phyloP scores from a whole-genome alignment of 1,140 invertebrate species.

The Bombus waltoni region DNA sequence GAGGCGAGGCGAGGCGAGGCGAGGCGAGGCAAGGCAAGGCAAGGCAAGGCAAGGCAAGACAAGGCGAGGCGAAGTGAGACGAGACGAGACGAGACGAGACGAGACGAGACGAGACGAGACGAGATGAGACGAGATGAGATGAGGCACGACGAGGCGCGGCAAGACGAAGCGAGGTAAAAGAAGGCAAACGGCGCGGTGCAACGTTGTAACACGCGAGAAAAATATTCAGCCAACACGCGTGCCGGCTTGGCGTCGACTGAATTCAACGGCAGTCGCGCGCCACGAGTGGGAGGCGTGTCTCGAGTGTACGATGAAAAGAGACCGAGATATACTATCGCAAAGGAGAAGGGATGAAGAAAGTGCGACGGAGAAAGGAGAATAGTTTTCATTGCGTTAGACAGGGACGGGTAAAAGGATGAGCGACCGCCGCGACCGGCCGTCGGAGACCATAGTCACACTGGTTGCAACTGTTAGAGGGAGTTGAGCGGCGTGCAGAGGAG shows the following conservation, averaged over 20 bases:
- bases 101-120: not conserved
- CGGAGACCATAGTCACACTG: slow-evolving; percentile 13
- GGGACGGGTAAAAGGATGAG: slow-evolving; percentile 36
- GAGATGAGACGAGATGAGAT: slow-evolving; percentile 7
- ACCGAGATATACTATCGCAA: not conserved
- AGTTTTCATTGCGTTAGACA: not conserved
- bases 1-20: not conserved
- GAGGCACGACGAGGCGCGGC: not conserved
- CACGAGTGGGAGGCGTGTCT: slow-evolving; percentile 54
- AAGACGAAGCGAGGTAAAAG: not conserved
- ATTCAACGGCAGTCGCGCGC: slow-evolving; percentile 49
- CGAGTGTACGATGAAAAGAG: slow-evolving; percentile 25
- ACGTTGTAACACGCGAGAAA: not conserved
- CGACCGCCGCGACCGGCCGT: slow-evolving; percentile 12
- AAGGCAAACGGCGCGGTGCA: slow-evolving; percentile 2
- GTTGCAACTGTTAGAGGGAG: slow-evolving; percentile 37
- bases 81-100: not conserved
- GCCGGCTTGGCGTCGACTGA: slow-evolving; percentile 70
- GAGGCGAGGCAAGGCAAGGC: not conserved
- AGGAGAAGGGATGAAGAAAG: not conserved
- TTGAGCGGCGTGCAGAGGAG: slow-evolving; percentile 7
- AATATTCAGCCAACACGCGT: slow-evolving; percentile 56
- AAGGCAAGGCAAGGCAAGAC: not conserved
- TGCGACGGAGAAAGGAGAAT: not conserved
- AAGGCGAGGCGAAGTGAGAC: not conserved